Percentiles rank a stretch among this genome's conserved stretches.
Evolutionary conservation across 2,888 invertebrate species (phyloP).

Genomic region (Hanleya hanleyi): DNA sequence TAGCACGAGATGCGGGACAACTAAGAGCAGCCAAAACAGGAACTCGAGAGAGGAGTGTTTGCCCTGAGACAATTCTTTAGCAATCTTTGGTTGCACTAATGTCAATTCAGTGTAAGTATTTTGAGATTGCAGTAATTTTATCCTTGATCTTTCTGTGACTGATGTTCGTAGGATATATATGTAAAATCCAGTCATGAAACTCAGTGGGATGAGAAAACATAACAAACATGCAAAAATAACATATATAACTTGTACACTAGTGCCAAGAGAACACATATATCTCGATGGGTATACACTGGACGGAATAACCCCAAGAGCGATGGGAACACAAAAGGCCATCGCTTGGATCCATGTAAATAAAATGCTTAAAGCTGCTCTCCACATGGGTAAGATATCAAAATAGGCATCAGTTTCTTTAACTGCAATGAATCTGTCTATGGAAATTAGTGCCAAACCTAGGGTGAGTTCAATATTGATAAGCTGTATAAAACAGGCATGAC

Average conservation of each 20-base stretch:
- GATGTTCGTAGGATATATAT: slow-evolving; percentile 45
- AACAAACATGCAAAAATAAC: slow-evolving; percentile 43
- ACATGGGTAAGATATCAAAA: slow-evolving; percentile 38
- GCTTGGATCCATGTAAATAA: slow-evolving; percentile 60
- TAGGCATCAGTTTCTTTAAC: slow-evolving; percentile 49
- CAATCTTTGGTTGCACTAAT: neutral
- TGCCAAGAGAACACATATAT: slow-evolving; percentile 54
- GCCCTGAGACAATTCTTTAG: neutral
- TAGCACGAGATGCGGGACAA: neutral
- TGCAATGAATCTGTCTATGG: slow-evolving; percentile 60
- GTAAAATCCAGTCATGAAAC: slow-evolving; percentile 49
- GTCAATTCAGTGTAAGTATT: slow-evolving; percentile 5
- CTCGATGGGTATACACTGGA: slow-evolving; percentile 47
- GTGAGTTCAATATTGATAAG: slow-evolving; percentile 49
- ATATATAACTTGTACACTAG: slow-evolving; percentile 50
- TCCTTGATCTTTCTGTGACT: neutral
- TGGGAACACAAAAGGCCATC: slow-evolving; percentile 56
- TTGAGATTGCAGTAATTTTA: too few species aligned
- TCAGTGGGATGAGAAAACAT: slow-evolving; percentile 55
- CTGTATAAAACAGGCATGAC: slow-evolving; percentile 59
- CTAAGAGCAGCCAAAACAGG: neutral
- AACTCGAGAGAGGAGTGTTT: neutral
- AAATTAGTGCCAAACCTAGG: slow-evolving; percentile 48
- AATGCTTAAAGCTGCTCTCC: slow-evolving; percentile 45
- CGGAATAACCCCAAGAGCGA: slow-evolving; percentile 47